Evolutionary conservation across 2,888 invertebrate species (phyloP).

Genomic region (Chrysomela aeneicollis): DNA sequence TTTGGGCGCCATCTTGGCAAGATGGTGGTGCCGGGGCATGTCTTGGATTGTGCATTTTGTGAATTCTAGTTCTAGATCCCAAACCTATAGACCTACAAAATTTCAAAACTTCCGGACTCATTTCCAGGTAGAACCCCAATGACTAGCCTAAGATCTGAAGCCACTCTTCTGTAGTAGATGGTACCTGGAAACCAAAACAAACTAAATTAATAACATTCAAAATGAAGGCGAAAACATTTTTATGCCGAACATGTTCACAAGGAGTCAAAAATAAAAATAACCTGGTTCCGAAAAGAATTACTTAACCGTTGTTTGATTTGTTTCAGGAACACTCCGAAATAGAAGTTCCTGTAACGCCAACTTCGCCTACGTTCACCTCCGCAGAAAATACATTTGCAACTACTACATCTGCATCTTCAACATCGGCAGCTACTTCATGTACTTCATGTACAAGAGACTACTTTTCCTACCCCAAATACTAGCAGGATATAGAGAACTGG

Average conservation of each 20-base stretch:
- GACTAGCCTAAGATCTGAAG: not conserved
- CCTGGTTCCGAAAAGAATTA: not conserved
- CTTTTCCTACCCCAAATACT: not conserved
- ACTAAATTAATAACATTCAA: not conserved
- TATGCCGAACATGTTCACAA: not conserved
- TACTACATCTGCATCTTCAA: not conserved
- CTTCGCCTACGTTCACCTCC: slow-evolving; percentile 3
- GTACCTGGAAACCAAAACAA: not conserved
- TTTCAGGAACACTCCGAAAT: slow-evolving; percentile 4
- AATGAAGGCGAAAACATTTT: not conserved
- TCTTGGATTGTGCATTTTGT: too few species aligned
- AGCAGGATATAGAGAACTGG: not conserved
- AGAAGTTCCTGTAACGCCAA: slow-evolving; percentile 3
- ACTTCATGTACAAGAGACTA: not conserved
- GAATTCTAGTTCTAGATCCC: too few species aligned
- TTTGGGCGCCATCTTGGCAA: too few species aligned
- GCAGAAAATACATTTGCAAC: slow-evolving; percentile 3
- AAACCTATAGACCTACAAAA: too few species aligned
- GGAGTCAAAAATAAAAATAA: not conserved
- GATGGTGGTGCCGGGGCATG: too few species aligned
- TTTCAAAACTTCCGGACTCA: too few species aligned
- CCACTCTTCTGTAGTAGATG: not conserved
- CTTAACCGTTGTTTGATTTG: not conserved
- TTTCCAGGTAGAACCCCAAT: too few species aligned
- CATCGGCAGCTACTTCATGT: not conserved